Conservation (phyloP, 2,888 invertebrate species). For the Bellardia pandia region DNA sequence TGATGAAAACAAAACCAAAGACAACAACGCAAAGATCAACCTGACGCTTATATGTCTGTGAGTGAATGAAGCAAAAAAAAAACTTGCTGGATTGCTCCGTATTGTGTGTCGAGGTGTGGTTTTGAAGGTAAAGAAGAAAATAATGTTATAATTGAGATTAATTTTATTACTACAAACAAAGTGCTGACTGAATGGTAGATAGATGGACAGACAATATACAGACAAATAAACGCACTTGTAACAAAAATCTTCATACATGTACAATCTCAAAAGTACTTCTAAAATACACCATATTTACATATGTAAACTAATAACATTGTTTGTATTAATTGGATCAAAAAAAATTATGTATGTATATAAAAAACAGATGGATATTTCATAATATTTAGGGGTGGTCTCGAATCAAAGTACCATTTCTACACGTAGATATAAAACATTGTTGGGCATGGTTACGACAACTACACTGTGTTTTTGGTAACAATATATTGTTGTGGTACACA, state of each 20-base stretch:
- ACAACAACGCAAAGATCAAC: slow-evolving; percentile 22
- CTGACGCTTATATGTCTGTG: slow-evolving; percentile 68
- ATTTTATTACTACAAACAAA: slow-evolving; percentile 56
- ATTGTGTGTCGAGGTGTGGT: not conserved
- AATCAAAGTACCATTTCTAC: too few relatives aligned
- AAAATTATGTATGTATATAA: too few relatives aligned
- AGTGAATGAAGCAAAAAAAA: slow-evolving; percentile 29
- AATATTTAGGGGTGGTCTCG: too few relatives aligned
- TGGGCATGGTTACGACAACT: too few relatives aligned
- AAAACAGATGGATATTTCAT: too few relatives aligned
- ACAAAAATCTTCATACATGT: not conserved
- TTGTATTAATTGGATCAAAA: too few relatives aligned
- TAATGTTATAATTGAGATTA: slow-evolving; percentile 57
- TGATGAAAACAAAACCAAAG: slow-evolving; percentile 4
- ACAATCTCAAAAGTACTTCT: not conserved
- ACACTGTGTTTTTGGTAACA: too few relatives aligned
- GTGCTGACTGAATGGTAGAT: slow-evolving; percentile 37
- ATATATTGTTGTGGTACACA: too few relatives aligned
- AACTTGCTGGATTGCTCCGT: not conserved
- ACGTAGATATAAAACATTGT: too few relatives aligned
- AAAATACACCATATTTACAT: not conserved
- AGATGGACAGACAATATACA: not conserved
- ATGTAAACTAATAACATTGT: too few relatives aligned
- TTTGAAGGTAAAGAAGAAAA: slow-evolving; percentile 26
- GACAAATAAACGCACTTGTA: slow-evolving; percentile 26